These are phyloP conservation scores for Diorhabda elongata DNA, from an alignment of 1,140 invertebrate species.

Conservation along the genomic window DNA sequence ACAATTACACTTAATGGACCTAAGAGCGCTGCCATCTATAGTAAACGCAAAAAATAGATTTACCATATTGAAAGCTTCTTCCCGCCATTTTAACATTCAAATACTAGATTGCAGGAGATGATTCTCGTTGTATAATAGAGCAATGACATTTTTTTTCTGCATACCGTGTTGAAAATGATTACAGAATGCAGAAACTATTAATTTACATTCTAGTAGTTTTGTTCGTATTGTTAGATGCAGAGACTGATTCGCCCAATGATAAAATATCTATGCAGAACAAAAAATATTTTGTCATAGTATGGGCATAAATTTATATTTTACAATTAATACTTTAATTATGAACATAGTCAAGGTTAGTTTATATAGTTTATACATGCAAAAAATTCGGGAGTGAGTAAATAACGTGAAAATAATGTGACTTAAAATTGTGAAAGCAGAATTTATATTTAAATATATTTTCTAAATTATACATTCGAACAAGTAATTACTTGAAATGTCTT, in stretches of 20 bases:
- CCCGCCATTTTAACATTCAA: not conserved
- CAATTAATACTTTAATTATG: too few relatives aligned
- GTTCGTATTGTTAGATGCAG: not conserved
- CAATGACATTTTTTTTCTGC: constrained; percentile 5
- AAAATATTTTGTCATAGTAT: too few relatives aligned
- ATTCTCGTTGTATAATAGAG: constrained; percentile 10
- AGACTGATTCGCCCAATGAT: not conserved
- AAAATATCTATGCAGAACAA: too few relatives aligned
- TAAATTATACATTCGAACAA: too few relatives aligned
- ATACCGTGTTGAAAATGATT: not conserved
- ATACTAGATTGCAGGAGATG: constrained; percentile 7
- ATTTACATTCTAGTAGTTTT: not conserved
- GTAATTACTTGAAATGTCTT: too few relatives aligned
- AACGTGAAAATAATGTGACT: too few relatives aligned
- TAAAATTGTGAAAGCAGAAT: too few relatives aligned
- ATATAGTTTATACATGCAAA: too few relatives aligned
- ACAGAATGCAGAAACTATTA: not conserved
- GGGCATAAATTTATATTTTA: too few relatives aligned
- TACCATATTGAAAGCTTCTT: not conserved
- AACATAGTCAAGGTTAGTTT: too few relatives aligned
- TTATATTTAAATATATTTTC: too few relatives aligned
- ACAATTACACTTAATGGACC: constrained; percentile 5
- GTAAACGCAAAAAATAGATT: not conserved
- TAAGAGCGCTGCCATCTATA: constrained; percentile 8
- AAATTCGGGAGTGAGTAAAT: too few relatives aligned